Percentiles rank a stretch among this genome's conserved stretches.
Evolutionary conservation across 2,797 vertebrate genomes (phyloP).

Genomic region (Mallotus villosus): DNA sequence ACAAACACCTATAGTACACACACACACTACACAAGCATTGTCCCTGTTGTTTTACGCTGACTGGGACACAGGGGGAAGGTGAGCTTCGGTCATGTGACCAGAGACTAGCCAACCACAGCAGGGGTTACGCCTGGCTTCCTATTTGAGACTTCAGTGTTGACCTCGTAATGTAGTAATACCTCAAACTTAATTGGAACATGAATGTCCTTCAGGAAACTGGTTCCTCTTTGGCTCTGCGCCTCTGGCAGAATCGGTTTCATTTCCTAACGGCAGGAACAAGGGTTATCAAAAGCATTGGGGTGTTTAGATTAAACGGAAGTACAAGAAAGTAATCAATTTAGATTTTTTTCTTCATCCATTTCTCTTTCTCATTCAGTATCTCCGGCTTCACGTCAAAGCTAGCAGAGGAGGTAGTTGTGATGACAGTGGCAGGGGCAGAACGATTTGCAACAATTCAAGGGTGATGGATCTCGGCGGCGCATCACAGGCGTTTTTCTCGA

Average conservation of each 20-base stretch:
- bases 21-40: neutral
- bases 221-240: conserved; percentile 31
- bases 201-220: conserved; percentile 59
- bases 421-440: conserved; percentile 11
- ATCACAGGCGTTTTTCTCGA: conserved; percentile 54
- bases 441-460: conserved; percentile 51
- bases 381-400: neutral
- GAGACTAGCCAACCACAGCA: neutral
- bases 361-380: conserved; percentile 8
- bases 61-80: too few species aligned
- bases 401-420: neutral
- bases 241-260: conserved; percentile 56
- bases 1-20: conserved; percentile 14
- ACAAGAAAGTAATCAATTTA: conserved; percentile 55
- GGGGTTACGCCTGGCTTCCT: neutral
- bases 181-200: conserved; percentile 56
- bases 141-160: neutral
- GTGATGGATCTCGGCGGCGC: conserved; percentile 16
- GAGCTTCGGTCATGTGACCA: neutral
- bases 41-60: too few species aligned
- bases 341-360: conserved; percentile 32
- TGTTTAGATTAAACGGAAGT: conserved; percentile 64
- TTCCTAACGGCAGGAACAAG: conserved; percentile 59
- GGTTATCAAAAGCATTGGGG: conserved; percentile 62
- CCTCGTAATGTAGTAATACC: neutral